A percentile compares a stretch with the other conserved stretches of the same genome.
Conservation (phyloP, 2,888 invertebrate species). For the Dioctria rufipes region DNA sequence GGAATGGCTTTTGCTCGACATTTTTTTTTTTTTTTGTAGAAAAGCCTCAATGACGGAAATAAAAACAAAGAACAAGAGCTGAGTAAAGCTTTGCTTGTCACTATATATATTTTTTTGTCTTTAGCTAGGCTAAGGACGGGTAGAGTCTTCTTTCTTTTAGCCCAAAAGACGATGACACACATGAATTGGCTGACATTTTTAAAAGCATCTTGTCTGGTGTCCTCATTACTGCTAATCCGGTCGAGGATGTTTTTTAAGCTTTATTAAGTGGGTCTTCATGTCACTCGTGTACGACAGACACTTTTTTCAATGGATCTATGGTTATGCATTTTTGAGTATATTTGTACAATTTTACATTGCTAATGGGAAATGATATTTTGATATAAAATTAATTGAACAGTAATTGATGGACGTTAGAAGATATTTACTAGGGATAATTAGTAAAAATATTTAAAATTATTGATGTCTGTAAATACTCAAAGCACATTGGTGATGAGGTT, state of each 20-base stretch:
- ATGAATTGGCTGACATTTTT: slow-evolving; percentile 46
- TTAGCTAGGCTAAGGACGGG: slow-evolving; percentile 23
- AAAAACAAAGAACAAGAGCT: slow-evolving; percentile 35
- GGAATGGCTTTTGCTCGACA: slow-evolving; percentile 35
- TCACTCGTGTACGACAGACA: slow-evolving; percentile 11
- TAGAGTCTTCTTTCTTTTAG: slow-evolving; percentile 21
- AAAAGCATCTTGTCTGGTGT: slow-evolving; percentile 41
- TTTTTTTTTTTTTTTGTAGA: slow-evolving; percentile 47
- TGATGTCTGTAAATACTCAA: too few species aligned
- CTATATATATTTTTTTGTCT: slow-evolving; percentile 13
- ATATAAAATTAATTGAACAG: too few species aligned
- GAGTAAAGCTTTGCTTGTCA: slow-evolving; percentile 15
- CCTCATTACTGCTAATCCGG: slow-evolving; percentile 45
- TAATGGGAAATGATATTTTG: too few species aligned
- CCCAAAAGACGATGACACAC: slow-evolving; percentile 35
- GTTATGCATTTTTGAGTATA: background rate
- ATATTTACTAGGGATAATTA: too few species aligned
- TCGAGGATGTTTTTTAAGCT: slow-evolving; percentile 27
- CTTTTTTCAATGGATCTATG: slow-evolving; percentile 36
- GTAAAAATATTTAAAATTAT: too few species aligned
- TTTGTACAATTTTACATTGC: too few species aligned
- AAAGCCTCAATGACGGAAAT: slow-evolving; percentile 34
- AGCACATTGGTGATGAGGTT: too few species aligned
- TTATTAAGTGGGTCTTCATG: slow-evolving; percentile 48
- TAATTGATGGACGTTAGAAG: too few species aligned